A percentile compares a stretch with the other conserved stretches of the same genome.
These are phyloP conservation scores for Temnothorax rugatulus DNA, from an alignment of 2,888 invertebrate genomes.

Conservation along the genomic window DNA sequence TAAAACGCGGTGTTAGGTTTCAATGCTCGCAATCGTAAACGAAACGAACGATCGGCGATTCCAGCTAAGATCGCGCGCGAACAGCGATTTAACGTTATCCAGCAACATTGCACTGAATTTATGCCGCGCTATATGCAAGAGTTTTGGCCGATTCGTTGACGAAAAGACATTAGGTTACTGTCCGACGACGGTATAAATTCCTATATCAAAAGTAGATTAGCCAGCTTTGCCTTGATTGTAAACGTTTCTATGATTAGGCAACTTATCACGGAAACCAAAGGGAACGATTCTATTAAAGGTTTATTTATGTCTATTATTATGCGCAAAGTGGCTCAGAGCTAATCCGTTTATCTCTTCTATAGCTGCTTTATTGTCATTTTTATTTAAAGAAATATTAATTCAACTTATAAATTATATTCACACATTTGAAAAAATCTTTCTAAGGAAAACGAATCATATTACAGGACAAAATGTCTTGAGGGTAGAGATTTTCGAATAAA, in stretches of 20 bases:
- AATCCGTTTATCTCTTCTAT: not conserved
- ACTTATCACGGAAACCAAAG: not conserved
- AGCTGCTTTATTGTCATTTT: not conserved
- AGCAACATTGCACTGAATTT: not conserved
- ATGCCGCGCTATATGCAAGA: not conserved
- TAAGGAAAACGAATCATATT: not conserved
- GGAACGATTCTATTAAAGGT: not conserved
- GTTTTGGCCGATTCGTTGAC: not conserved
- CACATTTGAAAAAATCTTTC: not conserved
- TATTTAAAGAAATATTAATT: not conserved
- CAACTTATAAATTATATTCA: not conserved
- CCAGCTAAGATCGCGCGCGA: not conserved
- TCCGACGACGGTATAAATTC: not conserved
- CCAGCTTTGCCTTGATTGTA: not conserved
- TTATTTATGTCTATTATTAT: not conserved
- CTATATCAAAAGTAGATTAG: not conserved
- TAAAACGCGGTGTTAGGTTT: constrained; percentile 4
- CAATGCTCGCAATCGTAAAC: constrained; percentile 5
- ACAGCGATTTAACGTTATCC: constrained; percentile 4
- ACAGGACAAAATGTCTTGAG: no score
- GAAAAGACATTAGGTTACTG: not conserved
- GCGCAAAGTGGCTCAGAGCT: not conserved
- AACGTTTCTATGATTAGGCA: constrained; percentile 1
- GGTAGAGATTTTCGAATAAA: not conserved
- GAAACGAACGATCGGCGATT: constrained; percentile 1